These are phyloP conservation scores for Pandemis cinnamomeana DNA, from an alignment of 2,888 invertebrate genomes.

Conservation along the genomic window DNA sequence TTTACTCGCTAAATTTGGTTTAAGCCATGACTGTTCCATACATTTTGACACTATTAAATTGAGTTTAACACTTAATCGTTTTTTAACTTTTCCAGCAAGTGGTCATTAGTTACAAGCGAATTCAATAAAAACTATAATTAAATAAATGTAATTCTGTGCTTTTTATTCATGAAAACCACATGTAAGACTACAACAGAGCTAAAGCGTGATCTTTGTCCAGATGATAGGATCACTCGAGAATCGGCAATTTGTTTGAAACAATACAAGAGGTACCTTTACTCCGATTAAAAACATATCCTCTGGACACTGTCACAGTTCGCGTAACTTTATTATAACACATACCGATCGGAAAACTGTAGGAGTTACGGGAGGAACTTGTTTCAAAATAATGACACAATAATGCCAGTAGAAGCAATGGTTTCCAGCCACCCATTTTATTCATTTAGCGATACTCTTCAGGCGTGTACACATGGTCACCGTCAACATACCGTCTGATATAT, in stretches of 20 bases:
- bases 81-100: too few relatives aligned
- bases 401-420: conserved; percentile 29
- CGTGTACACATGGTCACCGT: conserved; percentile 61
- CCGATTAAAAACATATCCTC: conserved; percentile 2
- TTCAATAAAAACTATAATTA: too few relatives aligned
- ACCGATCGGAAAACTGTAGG: conserved; percentile 68
- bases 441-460: conserved; percentile 50
- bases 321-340: conserved; percentile 44
- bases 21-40: too few relatives aligned
- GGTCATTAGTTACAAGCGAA: too few relatives aligned
- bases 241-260: neutral
- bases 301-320: neutral
- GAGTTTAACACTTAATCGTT: too few relatives aligned
- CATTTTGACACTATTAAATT: too few relatives aligned
- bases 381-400: conserved; percentile 19
- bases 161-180: too few relatives aligned
- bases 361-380: conserved; percentile 43
- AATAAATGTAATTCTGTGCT: too few relatives aligned
- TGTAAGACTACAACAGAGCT: neutral
- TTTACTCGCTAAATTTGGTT: too few relatives aligned
- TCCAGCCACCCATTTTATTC: conserved; percentile 25
- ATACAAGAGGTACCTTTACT: neutral
- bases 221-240: neutral
- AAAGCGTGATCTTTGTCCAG: neutral
- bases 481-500: conserved; percentile 74